Percentiles rank a stretch among this genome's conserved stretches.
Conservation (phyloP, 2,888 invertebrate species). For the Phengaris alcon region DNA sequence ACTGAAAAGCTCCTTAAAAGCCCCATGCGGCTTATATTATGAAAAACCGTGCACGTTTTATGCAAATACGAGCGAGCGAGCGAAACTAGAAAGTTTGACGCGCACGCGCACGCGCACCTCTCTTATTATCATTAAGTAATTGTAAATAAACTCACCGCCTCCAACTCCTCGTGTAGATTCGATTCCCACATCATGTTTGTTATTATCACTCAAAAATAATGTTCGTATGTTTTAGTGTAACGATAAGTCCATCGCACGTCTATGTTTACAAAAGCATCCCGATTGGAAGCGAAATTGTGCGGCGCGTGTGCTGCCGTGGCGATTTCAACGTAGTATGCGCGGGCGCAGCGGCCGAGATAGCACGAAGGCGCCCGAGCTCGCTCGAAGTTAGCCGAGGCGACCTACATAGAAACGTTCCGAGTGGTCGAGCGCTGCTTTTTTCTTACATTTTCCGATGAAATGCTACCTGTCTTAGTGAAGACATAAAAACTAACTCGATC, state of each 20-base stretch:
- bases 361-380: slow-evolving; percentile 57
- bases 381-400: slow-evolving; percentile 62
- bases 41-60: slow-evolving; percentile 78
- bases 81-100: slow-evolving; percentile 80
- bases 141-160: slow-evolving; percentile 60
- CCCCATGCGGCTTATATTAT: slow-evolving; percentile 73
- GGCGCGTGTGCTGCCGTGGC: slow-evolving; percentile 61
- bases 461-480: slow-evolving; percentile 48
- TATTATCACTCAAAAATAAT: slow-evolving; percentile 51
- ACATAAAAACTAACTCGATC: slow-evolving; percentile 51
- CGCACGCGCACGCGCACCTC: slow-evolving; percentile 52
- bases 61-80: slow-evolving; percentile 72
- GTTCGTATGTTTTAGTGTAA: slow-evolving; percentile 42
- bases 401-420: slow-evolving; percentile 70
- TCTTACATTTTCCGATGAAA: slow-evolving; percentile 73
- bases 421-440: slow-evolving; percentile 66
- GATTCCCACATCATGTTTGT: slow-evolving; percentile 73
- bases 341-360: slow-evolving; percentile 48
- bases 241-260: slow-evolving; percentile 55
- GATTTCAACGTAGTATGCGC: slow-evolving; percentile 66
- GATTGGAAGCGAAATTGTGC: slow-evolving; percentile 46
- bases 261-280: slow-evolving; percentile 55
- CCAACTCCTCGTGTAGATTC: slow-evolving; percentile 67
- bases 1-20: slow-evolving; percentile 59
- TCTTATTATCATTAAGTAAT: slow-evolving; percentile 29